Conservation (phyloP, 2,113 vertebrate genomes). For the Anthoscopus minutus region DNA sequence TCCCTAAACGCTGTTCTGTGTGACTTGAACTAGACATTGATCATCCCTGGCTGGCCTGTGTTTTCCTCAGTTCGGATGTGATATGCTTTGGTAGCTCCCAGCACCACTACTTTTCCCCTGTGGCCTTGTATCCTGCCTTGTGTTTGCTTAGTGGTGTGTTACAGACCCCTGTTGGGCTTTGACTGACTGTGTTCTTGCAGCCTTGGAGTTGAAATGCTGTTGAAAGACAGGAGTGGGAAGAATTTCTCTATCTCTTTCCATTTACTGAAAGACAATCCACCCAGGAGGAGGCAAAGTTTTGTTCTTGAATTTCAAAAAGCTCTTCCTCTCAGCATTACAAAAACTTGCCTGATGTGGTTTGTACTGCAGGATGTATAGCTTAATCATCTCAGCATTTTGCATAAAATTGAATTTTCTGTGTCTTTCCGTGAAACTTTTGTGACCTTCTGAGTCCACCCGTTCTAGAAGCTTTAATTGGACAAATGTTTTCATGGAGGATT, state of each 20-base stretch:
- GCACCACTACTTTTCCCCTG: neutral
- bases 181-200: neutral
- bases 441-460: neutral
- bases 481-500: neutral
- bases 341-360: neutral
- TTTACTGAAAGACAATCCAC: neutral
- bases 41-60: neutral
- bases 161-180: neutral
- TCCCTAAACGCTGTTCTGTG: neutral
- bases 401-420: neutral
- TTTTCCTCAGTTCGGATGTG: neutral
- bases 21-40: neutral
- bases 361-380: neutral
- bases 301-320: neutral
- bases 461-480: neutral
- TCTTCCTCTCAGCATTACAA: accelerated
- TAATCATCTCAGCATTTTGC: neutral
- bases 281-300: neutral
- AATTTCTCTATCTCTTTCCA: neutral
- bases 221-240: neutral
- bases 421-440: neutral
- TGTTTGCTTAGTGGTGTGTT: neutral
- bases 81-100: neutral
- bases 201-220: neutral
- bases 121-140: neutral